phyloP scores from a whole-genome alignment of 2,888 invertebrate species.

The Cotesia congregata region DNA sequence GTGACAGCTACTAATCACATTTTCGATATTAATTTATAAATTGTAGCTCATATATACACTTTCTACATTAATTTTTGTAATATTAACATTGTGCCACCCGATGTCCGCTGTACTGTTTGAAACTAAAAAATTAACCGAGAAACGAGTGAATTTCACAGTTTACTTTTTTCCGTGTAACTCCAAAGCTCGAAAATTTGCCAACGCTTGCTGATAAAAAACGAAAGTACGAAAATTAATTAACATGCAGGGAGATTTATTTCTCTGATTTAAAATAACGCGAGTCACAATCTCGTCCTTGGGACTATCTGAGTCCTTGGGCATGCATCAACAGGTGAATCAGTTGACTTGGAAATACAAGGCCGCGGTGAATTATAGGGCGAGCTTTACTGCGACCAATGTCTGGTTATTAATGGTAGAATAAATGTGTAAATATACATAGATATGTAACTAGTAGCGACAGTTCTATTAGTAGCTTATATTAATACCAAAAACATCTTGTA shows the following conservation, averaged over 20 bases:
- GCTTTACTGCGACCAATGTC: neutral
- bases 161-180: too few species aligned
- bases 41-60: too few species aligned
- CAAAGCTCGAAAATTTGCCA: too few species aligned
- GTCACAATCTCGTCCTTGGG: constrained; percentile 39
- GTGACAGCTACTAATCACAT: too few species aligned
- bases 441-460: neutral
- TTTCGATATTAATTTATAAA: too few species aligned
- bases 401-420: neutral
- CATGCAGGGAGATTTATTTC: neutral
- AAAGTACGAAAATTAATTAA: neutral
- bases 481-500: neutral
- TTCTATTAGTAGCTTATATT: neutral
- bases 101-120: too few species aligned
- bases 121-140: too few species aligned
- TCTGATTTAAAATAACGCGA: neutral
- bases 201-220: too few species aligned
- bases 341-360: constrained; percentile 22
- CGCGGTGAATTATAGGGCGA: neutral
- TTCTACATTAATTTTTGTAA: too few species aligned
- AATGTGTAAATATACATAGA: neutral
- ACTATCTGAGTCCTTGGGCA: constrained; percentile 44
- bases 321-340: constrained; percentile 61
- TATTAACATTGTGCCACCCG: too few species aligned
- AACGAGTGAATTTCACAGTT: too few species aligned